phyloP scores from a whole-genome alignment of 2,888 invertebrate species.

The Sturmia bella region DNA sequence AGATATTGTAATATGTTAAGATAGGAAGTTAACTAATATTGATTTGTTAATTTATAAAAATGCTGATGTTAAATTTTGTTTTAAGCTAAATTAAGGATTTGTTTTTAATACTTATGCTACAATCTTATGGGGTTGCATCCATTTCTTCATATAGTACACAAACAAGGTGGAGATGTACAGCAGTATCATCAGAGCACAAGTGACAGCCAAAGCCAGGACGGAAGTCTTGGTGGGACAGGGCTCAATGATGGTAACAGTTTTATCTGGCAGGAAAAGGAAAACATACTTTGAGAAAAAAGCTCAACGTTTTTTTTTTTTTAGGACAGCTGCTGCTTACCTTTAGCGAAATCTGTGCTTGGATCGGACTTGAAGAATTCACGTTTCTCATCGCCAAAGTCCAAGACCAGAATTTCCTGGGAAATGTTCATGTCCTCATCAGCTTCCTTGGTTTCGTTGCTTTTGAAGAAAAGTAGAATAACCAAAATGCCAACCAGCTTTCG shows the following conservation, averaged over 20 bases:
- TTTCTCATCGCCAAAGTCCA: slow-evolving; percentile 96
- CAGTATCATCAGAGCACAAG: slow-evolving; percentile 93
- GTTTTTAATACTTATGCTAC: slow-evolving; percentile 84
- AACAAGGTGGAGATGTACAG: slow-evolving; percentile 95
- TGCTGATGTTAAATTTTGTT: slow-evolving; percentile 27
- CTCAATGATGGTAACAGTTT: slow-evolving; percentile 94
- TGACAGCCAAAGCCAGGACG: slow-evolving; percentile 93
- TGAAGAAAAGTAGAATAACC: slow-evolving; percentile 11
- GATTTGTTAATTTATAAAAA: slow-evolving; percentile 28
- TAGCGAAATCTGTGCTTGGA: slow-evolving; percentile 88
- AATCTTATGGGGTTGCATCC: slow-evolving; percentile 92
- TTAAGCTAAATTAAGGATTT: slow-evolving; percentile 46
- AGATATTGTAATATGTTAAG: slow-evolving; percentile 3
- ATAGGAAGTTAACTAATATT: slow-evolving; percentile 51
- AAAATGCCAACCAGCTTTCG: too few species aligned
- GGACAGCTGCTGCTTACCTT: slow-evolving; percentile 83
- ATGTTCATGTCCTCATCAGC: slow-evolving; percentile 90
- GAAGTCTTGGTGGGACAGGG: slow-evolving; percentile 96
- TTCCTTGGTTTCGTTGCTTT: slow-evolving; percentile 84
- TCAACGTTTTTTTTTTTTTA: too few species aligned
- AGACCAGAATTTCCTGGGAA: slow-evolving; percentile 95
- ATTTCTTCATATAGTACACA: slow-evolving; percentile 96
- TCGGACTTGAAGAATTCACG: slow-evolving; percentile 90
- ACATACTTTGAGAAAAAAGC: not conserved
- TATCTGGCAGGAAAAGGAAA: slow-evolving; percentile 84